phyloP scores from a whole-genome alignment of 1,140 invertebrate genomes.

The Pentalonia nigronervosa region DNA sequence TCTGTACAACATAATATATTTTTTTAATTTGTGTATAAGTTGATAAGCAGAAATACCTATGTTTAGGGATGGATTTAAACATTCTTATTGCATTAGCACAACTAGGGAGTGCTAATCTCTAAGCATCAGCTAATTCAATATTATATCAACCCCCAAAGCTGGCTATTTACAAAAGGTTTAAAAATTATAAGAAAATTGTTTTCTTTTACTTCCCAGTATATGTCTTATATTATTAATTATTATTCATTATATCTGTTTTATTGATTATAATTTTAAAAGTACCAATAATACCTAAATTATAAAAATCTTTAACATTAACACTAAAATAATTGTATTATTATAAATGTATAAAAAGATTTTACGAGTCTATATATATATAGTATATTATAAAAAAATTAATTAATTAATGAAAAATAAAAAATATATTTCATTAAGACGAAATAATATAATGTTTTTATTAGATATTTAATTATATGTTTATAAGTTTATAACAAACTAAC shows the following conservation, averaged over 20 bases:
- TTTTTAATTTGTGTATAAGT: background rate
- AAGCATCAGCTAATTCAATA: too few species aligned
- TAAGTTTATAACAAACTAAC: background rate
- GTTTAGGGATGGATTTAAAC: background rate
- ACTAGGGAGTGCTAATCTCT: too few species aligned
- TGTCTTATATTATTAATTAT: background rate
- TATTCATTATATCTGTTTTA: background rate
- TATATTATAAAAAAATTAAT: too few species aligned
- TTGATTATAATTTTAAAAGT: background rate
- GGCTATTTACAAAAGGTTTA: too few species aligned
- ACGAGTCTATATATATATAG: background rate
- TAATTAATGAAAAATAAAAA: background rate
- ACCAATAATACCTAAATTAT: background rate
- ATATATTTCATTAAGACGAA: background rate
- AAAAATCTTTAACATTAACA: background rate
- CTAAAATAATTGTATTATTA: background rate
- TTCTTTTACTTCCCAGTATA: background rate
- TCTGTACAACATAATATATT: background rate
- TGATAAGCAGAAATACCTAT: background rate
- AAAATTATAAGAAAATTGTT: too few species aligned
- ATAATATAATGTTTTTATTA: background rate
- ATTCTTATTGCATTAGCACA: background rate
- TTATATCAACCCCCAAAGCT: too few species aligned
- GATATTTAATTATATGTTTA: background rate
- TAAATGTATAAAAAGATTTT: too few species aligned